Evolutionary conservation across 2,797 vertebrate genomes (phyloP), one percentile per base, ranked within the genome.

Genomic region (Eidolon dupreanum): DNA sequence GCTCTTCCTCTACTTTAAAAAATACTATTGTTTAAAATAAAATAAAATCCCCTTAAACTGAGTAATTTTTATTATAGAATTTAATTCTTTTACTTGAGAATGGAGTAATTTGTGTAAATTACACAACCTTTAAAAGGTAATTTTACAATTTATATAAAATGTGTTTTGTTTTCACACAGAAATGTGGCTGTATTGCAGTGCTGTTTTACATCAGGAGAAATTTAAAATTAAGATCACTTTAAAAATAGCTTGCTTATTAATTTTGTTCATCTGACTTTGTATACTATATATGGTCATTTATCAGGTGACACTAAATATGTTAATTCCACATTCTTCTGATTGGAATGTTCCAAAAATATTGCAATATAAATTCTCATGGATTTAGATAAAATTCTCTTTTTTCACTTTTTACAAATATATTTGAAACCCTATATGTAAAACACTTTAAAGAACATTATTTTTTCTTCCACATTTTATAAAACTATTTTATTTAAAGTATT

Each of bases 181-280:
- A 95, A 75, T 73, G 28, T 49, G n/a, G 11, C 31, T 81, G 3
- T 16, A 71, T 73, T 70, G 2, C 8, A 46, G 31, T 53, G 41
- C 41, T 91, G 1, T 74, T 73, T 79, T 79, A 63, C 4, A 36
- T 73, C 22, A 75, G 78, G 28, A 73, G 31, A 77, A 51, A 59
- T 84, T 51, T 83, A 70, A 89, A 90, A n/a, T 88, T 78, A 55
- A 68, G 41, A 74, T 93, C 36, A 68, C 68, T 19, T 87, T 92
- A 11, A 65, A 86, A 90, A 41, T 81, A 24, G 2, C 11, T 86
- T 71, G 2, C 20, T 6, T 61, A 46, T 61, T 82, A 92, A 61
- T 78, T 94, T 73, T 90, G n/a, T 83, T 90, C 7, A 81, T 5
- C 46, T 81, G 59, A 73, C 85, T 71, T 82, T 86, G 77, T 77